Evolutionary conservation across 2,888 invertebrate genomes (phyloP).

Genomic region (Exephanes ischioxanthus): DNA sequence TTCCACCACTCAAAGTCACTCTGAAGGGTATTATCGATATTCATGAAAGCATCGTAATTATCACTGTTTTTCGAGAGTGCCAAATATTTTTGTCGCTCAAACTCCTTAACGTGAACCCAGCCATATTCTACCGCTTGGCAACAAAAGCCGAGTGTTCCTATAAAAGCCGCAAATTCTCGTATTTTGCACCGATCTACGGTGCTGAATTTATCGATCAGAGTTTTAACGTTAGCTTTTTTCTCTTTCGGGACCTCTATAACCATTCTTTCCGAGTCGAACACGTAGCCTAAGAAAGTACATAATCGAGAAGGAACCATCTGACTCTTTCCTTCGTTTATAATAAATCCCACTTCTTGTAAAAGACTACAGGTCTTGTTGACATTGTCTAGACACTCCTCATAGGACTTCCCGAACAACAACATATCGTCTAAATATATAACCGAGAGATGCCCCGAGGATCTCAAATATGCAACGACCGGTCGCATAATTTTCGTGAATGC

Average conservation of each 20-base stretch:
- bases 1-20: slow-evolving; percentile 35
- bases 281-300: neutral
- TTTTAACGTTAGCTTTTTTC: slow-evolving; percentile 20
- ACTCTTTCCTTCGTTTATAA: slow-evolving; percentile 15
- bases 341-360: neutral
- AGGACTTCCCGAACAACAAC: neutral
- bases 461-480: slow-evolving; percentile 19
- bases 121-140: slow-evolving; percentile 34
- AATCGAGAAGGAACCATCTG: neutral
- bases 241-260: slow-evolving; percentile 34
- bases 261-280: neutral
- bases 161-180: slow-evolving; percentile 12
- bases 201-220: slow-evolving; percentile 19
- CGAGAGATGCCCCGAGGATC: neutral
- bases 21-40: neutral
- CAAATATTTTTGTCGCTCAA: slow-evolving; percentile 38
- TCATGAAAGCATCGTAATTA: slow-evolving; percentile 22
- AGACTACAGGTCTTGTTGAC: neutral
- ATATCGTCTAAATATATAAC: too few species aligned
- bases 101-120: slow-evolving; percentile 38
- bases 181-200: neutral
- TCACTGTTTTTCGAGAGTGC: slow-evolving; percentile 31
- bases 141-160: slow-evolving; percentile 21
- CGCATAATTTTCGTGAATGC: slow-evolving; percentile 61
- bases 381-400: slow-evolving; percentile 9